Evolutionary conservation across 2,888 invertebrate genomes (phyloP), one percentile per base, ranked within the genome.

Genomic region (Brenthis daphne): DNA sequence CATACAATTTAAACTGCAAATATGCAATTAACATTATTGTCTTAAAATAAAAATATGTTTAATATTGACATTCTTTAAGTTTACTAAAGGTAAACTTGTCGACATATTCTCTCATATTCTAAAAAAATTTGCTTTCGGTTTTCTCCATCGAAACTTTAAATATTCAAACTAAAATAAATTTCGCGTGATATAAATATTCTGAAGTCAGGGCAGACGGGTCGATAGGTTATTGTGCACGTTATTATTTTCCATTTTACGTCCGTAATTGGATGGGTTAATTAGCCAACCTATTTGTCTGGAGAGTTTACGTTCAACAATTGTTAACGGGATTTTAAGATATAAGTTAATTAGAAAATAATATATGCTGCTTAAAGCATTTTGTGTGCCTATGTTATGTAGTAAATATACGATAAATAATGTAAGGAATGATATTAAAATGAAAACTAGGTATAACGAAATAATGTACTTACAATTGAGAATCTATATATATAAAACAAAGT

Each of bases 261-360:
- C 13, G 20, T 63, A 63, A 63, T 63, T 63, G 63, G 63, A 63
- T 37, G 43, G 58, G 58, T 20, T 54, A 63, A 63, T 63, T 63
- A 63, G 43, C 53, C 43, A 20, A 14, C 14, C 54, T 63, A 63
- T 63, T 54, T 20, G 43, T 24, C 14, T 37, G 33, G 37, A 63
- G 50, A 50, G 60, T n/a, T 63, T 63, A 53, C 6, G 33, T 37
- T 54, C 5, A 43, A 63, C 53, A 54, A 53, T 37, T 20, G 37
- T 54, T 54, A 63, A 20, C 13, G 53, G 53, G 43, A 53, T 63
- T 63, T 33, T 3, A 33, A 51, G 6, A 29, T 33, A 33, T 33
- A 33, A 50, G 48, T 63, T 16, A 53, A 63, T 53, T 53, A 37
- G 16, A 8, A 3, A 1, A 53, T 63, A 53, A 53, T 33, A 53